phyloP scores from a whole-genome alignment of 2,888 invertebrate genomes.

The Luffia ferchaultella region DNA sequence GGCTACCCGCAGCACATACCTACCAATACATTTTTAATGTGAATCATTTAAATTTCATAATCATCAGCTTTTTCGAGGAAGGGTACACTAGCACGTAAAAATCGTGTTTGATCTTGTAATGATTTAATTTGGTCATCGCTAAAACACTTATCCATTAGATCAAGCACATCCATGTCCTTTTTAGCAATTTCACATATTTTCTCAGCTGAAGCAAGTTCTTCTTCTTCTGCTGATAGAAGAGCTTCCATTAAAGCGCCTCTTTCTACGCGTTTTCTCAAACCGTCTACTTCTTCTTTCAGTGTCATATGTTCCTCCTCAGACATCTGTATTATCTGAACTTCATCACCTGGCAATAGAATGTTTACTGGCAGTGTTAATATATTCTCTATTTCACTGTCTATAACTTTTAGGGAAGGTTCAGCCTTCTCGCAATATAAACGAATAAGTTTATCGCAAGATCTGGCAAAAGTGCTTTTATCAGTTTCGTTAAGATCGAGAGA shows the following conservation, averaged over 20 bases:
- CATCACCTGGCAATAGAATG: slow-evolving; percentile 45
- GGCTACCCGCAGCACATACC: no score
- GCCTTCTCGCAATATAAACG: slow-evolving; percentile 43
- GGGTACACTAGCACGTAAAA: slow-evolving; percentile 38
- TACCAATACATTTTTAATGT: no score
- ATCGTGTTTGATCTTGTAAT: slow-evolving; percentile 32
- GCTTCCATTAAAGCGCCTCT: slow-evolving; percentile 48
- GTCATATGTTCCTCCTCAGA: slow-evolving; percentile 39
- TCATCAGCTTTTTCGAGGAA: slow-evolving; percentile 24
- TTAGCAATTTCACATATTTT: slow-evolving; percentile 45
- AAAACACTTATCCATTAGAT: slow-evolving; percentile 32
- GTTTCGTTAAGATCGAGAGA: slow-evolving; percentile 44
- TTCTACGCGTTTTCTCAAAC: slow-evolving; percentile 37
- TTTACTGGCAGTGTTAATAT: slow-evolving; percentile 42
- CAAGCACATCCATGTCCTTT: slow-evolving; percentile 45
- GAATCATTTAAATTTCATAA: slow-evolving; percentile 7
- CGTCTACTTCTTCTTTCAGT: slow-evolving; percentile 39
- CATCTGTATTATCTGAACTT: slow-evolving; percentile 37
- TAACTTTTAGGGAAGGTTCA: slow-evolving; percentile 33
- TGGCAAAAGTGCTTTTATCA: slow-evolving; percentile 37
- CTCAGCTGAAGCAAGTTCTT: slow-evolving; percentile 39
- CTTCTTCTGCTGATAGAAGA: slow-evolving; percentile 40
- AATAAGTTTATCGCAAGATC: slow-evolving; percentile 45
- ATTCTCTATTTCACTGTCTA: slow-evolving; percentile 46
- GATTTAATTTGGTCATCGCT: slow-evolving; percentile 27